Evolutionary conservation across 1,140 invertebrate genomes (phyloP).

Genomic region (Cherax destructor): DNA sequence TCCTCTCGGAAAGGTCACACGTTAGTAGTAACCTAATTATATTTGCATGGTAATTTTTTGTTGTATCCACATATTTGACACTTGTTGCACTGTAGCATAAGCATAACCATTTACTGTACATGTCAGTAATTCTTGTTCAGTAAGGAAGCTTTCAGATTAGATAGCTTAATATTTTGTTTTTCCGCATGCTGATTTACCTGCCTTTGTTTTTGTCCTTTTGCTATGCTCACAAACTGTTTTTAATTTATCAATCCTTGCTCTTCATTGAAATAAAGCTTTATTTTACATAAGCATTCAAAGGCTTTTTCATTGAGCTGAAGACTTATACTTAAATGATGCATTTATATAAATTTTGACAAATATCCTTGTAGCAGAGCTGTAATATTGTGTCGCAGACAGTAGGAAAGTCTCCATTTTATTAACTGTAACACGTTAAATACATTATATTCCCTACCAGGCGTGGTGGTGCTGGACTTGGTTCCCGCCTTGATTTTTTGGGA

Average conservation of each 20-base stretch:
- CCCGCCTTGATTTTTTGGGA: conserved; percentile 77
- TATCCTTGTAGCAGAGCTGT: not conserved
- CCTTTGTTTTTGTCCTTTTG: not conserved
- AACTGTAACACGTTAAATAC: not conserved
- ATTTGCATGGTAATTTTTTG: conserved; percentile 25
- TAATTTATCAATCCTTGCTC: not conserved
- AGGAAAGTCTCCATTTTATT: not conserved
- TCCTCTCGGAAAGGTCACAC: conserved; percentile 64
- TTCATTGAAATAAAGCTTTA: not conserved
- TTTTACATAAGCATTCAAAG: not conserved
- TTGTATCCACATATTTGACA: not conserved
- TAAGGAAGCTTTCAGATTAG: not conserved
- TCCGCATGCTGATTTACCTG: not conserved
- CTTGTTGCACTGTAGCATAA: not conserved
- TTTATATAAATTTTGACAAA: not conserved
- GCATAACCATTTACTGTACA: not conserved
- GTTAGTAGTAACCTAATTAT: conserved; percentile 63
- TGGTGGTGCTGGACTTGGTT: conserved; percentile 77
- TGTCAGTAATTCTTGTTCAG: not conserved
- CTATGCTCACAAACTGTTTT: not conserved
- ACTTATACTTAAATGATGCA: not conserved
- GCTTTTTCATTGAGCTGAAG: not conserved
- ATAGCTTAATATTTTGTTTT: not conserved
- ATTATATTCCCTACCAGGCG: conserved; percentile 70
- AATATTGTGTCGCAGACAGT: not conserved